Base-by-base conservation (phyloP, 2,888 invertebrate genomes). In the Dolomedes plantarius region DNA sequence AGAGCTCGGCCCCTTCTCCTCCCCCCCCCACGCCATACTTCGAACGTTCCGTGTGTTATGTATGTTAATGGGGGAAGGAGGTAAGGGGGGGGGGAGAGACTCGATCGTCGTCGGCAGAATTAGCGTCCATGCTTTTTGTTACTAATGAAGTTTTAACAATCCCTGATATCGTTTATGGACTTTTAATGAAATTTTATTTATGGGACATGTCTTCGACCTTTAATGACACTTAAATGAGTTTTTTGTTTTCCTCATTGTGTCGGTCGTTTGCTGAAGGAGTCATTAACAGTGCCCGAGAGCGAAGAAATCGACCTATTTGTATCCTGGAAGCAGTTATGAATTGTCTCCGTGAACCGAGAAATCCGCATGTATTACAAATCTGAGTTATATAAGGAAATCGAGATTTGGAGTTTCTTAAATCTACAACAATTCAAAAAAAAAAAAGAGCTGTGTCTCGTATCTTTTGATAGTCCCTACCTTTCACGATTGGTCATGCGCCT, bases 121-220 rank as follows among this genome's bases (percentile, higher is more conserved):
- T 46, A 46, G 56, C 56, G 11, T 56, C 23, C 23, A 2, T 16
- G 56, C 56, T 56, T 56, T 56, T 56, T 56, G 56, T 16, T 23
- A 5, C 16, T 56, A 56, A 56, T 56, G 56, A 56, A 56, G 56
- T 56, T 56, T 56, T 56, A 56, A 56, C 56, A 56, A 56, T 56
- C 56, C 56, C 11, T 19, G 23, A 19, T 56, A 19, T 23, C 56
- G n/a, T 56, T 56, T 23, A 56, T 56, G 56, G 56, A 23, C 23
- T 56, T 56, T 56, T 56, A 56, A 56, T 56, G 56, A 56, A 56
- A 56, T 56, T 56, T 56, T 56, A 56, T 56, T 56, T 56, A 56
- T 56, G 23, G 23, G 11, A 56, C 23, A 23, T 23, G 56, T 23
- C 23, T 23, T 19, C 23, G 19, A 23, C 23, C 56, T 56, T 56